Base-by-base conservation (phyloP, 2,113 vertebrate species). In the Prionailurus viverrinus region DNA sequence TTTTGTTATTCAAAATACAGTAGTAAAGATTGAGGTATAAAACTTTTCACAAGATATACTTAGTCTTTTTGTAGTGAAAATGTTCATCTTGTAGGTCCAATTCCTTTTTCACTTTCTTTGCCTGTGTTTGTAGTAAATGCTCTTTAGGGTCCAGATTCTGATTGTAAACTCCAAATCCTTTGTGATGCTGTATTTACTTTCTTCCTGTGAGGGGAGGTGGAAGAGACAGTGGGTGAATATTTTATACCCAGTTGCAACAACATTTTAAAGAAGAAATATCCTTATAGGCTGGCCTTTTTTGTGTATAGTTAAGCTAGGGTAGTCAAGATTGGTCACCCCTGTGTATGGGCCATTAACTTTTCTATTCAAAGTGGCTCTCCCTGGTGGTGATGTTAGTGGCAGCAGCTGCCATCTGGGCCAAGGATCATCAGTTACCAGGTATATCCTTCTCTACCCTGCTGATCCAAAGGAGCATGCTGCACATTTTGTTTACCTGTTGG, bases 11-110 rank as follows among this genome's bases (percentile, higher is more conserved):
- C 93, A 99, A 99, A 98, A 98, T 99, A 99, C 99, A 99, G 99
- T 99, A 99, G 98, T 99, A 99, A 99, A 99, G 98, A 99, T 98
- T 99, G 99, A 99, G 99, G 99, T 99, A 99, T 99, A 99, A 99
- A 99, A 98, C 36, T 98, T 97, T 98, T 97, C 98, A 97, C 85
- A 99, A 99, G 97, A 97, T 98, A 99, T 98, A 99, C 98, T 98
- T 98, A 98, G 97, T 99, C 98, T 98, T 98, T 97, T 98, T 96
- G 96, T 92, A 98, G 97, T 97, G 45, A 94, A 96, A 96, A 94
- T 95, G 88, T 97, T 98, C 31, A 21, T 95, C 95, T 97, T 90
- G 0, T 95, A 97, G 65, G 89, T 94, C 97, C 84, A 81, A 76
- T 98, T 97, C 85, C 80, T 94, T 18, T 51, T 58, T n/a, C 68